Conservation (phyloP, 92 coral and sea anemone species). For the Zoanthus solanderi region DNA sequence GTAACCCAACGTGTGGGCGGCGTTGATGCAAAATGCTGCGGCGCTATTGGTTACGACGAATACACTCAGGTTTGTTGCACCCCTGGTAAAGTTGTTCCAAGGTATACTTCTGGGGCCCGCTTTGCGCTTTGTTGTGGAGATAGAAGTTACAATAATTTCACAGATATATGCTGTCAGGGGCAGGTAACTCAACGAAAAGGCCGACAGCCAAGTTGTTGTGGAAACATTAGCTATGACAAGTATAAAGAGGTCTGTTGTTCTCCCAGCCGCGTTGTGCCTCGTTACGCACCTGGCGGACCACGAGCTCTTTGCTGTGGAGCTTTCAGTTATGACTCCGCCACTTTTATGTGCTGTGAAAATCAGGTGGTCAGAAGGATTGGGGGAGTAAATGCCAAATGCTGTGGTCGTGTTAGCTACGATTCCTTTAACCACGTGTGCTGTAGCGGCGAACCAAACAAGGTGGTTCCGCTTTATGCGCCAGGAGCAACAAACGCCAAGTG, state of each 20-base stretch:
- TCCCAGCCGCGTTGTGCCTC: constrained; percentile 16
- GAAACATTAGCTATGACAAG: constrained; percentile 39
- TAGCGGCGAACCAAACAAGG: constrained; percentile 12
- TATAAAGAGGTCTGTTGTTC: constrained; percentile 58
- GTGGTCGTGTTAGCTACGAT: constrained; percentile 44
- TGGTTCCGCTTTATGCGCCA: constrained; percentile 30
- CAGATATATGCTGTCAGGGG: constrained; percentile 52
- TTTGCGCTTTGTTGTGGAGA: constrained; percentile 54
- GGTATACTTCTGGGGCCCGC: constrained; percentile 43
- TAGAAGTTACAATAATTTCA: constrained; percentile 32
- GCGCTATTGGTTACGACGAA: constrained; percentile 30
- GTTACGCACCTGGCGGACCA: constrained; percentile 43
- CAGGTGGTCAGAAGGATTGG: constrained; percentile 37
- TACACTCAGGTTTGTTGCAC: constrained; percentile 52
- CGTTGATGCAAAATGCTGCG: constrained; percentile 46
- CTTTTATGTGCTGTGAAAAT: constrained; percentile 57
- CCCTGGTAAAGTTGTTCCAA: constrained; percentile 42
- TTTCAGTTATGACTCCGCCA: constrained; percentile 27
- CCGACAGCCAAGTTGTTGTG: constrained; percentile 49
- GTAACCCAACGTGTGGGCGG: constrained; percentile 31
- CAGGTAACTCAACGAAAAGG: constrained; percentile 40
- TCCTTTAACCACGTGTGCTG: constrained; percentile 45
- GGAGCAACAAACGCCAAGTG: constrained; percentile 53
- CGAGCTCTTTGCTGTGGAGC: constrained; percentile 48
- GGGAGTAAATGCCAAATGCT: constrained; percentile 44